Evolutionary conservation across 2,113 vertebrate species (phyloP), one percentile per base, ranked within the genome.

Genomic region (Campylorhamphus procurvoides): DNA sequence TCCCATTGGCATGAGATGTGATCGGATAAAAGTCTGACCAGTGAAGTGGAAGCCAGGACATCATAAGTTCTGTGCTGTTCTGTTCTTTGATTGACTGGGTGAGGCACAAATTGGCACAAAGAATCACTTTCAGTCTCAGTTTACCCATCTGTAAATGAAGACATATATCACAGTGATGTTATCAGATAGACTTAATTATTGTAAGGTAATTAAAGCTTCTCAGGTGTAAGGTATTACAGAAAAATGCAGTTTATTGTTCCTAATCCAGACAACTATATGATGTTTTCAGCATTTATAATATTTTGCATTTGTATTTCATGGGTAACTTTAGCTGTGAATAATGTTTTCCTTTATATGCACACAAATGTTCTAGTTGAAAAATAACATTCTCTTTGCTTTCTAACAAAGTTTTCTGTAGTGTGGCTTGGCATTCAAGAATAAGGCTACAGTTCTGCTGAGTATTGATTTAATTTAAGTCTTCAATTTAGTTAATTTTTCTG

Each of bases 21-120:
- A 92, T 97, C 85, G 95, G 85, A 83, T 97, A 93, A 89, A 92
- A 88, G 59, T 95, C 84, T 96, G 94, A 95, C 81, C 87, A 93
- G 79, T 84, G 90, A 95, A 95, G 67, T 96, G 85, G 67, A 95
- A 95, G 92, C 82, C 95, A 94, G 85, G 56, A 79, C 87, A 90
- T 74, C 85, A 17, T 85, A 94, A 95, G 24, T 87, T 94, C 63
- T 93, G 53, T 71, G 67, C 71, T 80, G 55, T 90, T 95, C 90
- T 94, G 78, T 93, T 94, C 78, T 94, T 73, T 85, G 90, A 86
- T 83, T 80, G 89, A 71, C 63, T 86, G 79, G 47, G 35, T 63
- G 79, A 95, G 68, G 94, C 85, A 96, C 59, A 83, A 84, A 62
- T 80, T 93, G 91, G 82, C 78, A 80, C 28, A 93, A 89, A 73